Base-by-base conservation (phyloP, 2,888 invertebrate species). In the Tuta absoluta region DNA sequence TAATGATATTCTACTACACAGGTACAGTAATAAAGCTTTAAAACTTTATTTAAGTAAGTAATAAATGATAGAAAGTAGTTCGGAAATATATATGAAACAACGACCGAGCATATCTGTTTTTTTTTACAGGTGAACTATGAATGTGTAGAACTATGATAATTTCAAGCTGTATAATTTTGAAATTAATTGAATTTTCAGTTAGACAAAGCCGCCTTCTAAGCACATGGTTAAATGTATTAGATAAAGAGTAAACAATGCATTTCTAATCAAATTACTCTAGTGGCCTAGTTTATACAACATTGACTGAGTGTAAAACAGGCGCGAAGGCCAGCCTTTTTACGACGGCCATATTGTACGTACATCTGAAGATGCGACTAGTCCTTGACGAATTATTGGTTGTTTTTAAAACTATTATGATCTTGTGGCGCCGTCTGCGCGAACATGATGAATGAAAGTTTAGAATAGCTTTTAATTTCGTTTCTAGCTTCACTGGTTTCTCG, bases 351-450 rank as follows among this genome's bases (percentile, higher is more conserved):
- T 45, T 33, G 56, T 17, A 56, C 56, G 24, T 33, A 33, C 28
- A 56, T 56, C 28, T 56, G 24, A 56, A 56, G 33, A 33, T 1
- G n/a, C 56, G 17, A n/a, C 56, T 33, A 17, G n/a, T 56, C 56
- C 56, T 56, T 56, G 56, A 56, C 56, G 19, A 56, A 56, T 56
- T 33, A 28, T 56, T 56, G 28, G 56, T 56, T 56, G 56, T 33
- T 56, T 56, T 33, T 45, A 51, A 56, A 28, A 33, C 56, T 28
- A 56, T 17, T 56, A 24, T 56, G 56, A 56, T 56, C 33, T 24
- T 33, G 56, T 17, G 33, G 56, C 56, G 56, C 33, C 56, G 56
- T 19, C 33, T 28, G 56, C 56, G 56, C 56, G 33, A 33, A 56
- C 33, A 56, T 21, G 19, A 51, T 56, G 56, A 56, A 56, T 56